Percentiles rank a stretch among this genome's conserved stretches.
Conservation (phyloP, 1,140 invertebrate genomes). For the Sarcophaga peregrina region DNA sequence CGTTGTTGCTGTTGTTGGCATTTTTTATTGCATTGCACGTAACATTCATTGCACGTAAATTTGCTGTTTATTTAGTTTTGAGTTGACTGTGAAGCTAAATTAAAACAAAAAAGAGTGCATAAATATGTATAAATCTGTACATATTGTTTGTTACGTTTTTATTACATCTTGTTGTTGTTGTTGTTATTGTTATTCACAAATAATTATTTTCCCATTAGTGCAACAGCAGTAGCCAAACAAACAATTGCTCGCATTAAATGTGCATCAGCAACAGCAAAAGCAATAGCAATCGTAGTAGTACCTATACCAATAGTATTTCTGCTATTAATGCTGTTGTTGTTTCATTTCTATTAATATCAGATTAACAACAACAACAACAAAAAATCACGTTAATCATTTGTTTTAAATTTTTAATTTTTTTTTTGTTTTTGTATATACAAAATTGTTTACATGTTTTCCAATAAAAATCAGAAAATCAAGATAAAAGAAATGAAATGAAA, state of each 20-base stretch:
- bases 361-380: conserved; percentile 22
- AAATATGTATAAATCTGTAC: neutral
- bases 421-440: conserved; percentile 15
- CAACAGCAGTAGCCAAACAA: neutral
- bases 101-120: neutral
- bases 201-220: conserved; percentile 40
- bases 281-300: no score
- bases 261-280: neutral
- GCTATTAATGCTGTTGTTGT: neutral
- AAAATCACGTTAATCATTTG: conserved; percentile 40
- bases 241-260: neutral
- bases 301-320: no score
- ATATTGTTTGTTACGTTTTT: conserved; percentile 1
- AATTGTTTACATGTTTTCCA: conserved; percentile 32
- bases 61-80: conserved; percentile 33
- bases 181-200: conserved; percentile 30
- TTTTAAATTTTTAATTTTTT: no score
- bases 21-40: conserved; percentile 29
- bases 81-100: neutral
- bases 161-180: conserved; percentile 30
- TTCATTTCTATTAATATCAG: conserved; percentile 35
- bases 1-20: neutral
- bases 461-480: neutral
- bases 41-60: conserved; percentile 37
- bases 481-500: neutral